phyloP scores from a whole-genome alignment of 1,140 invertebrate species.

The Alviniconcha marisindica region DNA sequence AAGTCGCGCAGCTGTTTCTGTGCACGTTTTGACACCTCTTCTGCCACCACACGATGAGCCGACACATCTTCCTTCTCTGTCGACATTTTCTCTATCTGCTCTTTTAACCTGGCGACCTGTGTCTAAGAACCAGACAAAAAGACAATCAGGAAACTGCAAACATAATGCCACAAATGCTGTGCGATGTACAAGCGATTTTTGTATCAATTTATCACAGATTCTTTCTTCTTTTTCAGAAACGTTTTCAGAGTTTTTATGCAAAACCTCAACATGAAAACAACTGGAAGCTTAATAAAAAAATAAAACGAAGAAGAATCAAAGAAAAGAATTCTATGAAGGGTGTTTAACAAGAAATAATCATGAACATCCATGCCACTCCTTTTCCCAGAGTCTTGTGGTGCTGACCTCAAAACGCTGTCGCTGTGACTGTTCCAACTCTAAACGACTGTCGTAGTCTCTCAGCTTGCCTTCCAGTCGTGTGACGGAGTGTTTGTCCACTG shows the following conservation, averaged over 20 bases:
- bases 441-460: conserved; percentile 91
- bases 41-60: conserved; percentile 84
- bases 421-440: conserved; percentile 92
- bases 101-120: conserved; percentile 88
- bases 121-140: conserved; percentile 73
- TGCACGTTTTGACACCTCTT: conserved; percentile 86
- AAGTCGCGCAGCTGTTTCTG: conserved; percentile 84
- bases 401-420: conserved; percentile 86
- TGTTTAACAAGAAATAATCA: no score
- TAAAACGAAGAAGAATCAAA: no score
- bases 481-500: conserved; percentile 84
- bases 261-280: no score
- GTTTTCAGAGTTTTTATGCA: no score
- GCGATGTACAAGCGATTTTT: no score
- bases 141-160: conserved; percentile 8
- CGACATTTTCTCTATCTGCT: conserved; percentile 87
- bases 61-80: conserved; percentile 84
- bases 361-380: no score
- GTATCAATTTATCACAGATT: no score
- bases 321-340: no score
- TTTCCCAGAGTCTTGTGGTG: not conserved
- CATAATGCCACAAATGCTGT: no score
- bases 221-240: no score
- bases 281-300: no score
- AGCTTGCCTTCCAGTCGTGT: conserved; percentile 85